Conservation (phyloP, 1,140 invertebrate genomes). For the Neodiprion pinetum region DNA sequence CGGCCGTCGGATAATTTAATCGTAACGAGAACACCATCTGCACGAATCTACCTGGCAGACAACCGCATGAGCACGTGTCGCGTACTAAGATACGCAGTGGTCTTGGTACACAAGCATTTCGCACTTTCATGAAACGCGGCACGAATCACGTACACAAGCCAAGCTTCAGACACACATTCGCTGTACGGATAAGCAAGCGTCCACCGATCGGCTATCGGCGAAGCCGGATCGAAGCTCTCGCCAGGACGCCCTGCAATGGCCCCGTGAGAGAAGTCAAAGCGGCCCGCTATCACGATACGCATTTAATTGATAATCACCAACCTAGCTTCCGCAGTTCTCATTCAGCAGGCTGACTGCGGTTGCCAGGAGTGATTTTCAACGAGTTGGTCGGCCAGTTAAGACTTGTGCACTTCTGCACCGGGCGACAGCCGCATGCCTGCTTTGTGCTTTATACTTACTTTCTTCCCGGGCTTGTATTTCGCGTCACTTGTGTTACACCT, state of each 20-base stretch:
- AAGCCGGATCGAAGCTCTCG: background rate
- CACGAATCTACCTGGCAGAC: background rate
- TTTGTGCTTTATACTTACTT: background rate
- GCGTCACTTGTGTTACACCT: background rate
- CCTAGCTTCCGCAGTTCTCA: background rate
- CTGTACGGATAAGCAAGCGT: background rate
- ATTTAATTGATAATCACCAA: background rate
- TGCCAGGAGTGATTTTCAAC: too few relatives aligned
- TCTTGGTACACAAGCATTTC: too few relatives aligned
- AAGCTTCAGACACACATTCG: too few relatives aligned
- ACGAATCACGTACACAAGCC: too few relatives aligned
- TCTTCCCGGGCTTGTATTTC: background rate
- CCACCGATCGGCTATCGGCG: background rate
- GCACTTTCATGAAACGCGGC: too few relatives aligned
- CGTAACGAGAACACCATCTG: background rate
- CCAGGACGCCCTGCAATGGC: background rate
- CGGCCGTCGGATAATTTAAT: background rate
- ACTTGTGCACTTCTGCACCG: background rate
- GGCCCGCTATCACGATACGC: background rate
- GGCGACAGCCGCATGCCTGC: too few relatives aligned
- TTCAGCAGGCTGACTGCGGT: too few relatives aligned
- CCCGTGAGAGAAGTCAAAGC: background rate
- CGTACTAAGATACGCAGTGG: background rate
- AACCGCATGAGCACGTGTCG: background rate
- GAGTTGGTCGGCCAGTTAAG: background rate